Percentiles rank a stretch among this genome's conserved stretches.
Evolutionary conservation across 2,888 invertebrate species (phyloP).

Genomic region (Lydus trimaculatus): DNA sequence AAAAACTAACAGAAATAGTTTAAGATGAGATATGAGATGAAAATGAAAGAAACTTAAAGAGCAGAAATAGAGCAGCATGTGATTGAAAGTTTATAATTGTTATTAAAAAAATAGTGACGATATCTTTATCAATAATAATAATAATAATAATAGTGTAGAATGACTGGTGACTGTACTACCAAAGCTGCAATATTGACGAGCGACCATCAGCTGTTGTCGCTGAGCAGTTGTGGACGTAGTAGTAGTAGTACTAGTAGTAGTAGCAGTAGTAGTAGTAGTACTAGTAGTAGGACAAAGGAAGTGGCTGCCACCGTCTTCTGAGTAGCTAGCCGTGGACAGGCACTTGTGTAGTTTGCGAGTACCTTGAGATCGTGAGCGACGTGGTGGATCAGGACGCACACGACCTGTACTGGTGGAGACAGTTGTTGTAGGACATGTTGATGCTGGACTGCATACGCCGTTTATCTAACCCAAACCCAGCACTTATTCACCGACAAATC

Average conservation of each 20-base stretch:
- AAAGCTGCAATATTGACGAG: slow-evolving; percentile 95
- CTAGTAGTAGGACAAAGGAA: slow-evolving; percentile 57
- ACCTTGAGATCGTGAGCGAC: slow-evolving; percentile 94
- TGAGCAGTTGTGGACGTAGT: slow-evolving; percentile 62
- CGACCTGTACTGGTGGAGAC: slow-evolving; percentile 49
- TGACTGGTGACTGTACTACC: slow-evolving; percentile 83
- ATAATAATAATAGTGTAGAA: neutral
- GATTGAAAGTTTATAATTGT: neutral
- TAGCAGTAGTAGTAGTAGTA: slow-evolving; percentile 61
- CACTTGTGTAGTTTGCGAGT: slow-evolving; percentile 92
- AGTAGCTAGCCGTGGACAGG: slow-evolving; percentile 87
- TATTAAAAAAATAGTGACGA: slow-evolving; percentile 20
- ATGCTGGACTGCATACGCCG: slow-evolving; percentile 76
- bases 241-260: slow-evolving; percentile 61
- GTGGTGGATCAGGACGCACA: slow-evolving; percentile 69
- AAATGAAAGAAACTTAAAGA: slow-evolving; percentile 22
- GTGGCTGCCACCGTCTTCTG: slow-evolving; percentile 68
- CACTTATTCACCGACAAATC: slow-evolving; percentile 47
- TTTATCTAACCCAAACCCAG: slow-evolving; percentile 70
- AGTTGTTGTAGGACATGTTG: slow-evolving; percentile 55
- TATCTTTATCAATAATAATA: slow-evolving; percentile 26
- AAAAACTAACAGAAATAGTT: neutral
- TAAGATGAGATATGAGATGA: neutral
- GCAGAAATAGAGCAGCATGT: slow-evolving; percentile 29
- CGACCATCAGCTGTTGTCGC: slow-evolving; percentile 75